These are phyloP conservation scores for Caenorhabditis brenneri DNA, from an alignment of 1,140 invertebrate species.

Conservation along the genomic window DNA sequence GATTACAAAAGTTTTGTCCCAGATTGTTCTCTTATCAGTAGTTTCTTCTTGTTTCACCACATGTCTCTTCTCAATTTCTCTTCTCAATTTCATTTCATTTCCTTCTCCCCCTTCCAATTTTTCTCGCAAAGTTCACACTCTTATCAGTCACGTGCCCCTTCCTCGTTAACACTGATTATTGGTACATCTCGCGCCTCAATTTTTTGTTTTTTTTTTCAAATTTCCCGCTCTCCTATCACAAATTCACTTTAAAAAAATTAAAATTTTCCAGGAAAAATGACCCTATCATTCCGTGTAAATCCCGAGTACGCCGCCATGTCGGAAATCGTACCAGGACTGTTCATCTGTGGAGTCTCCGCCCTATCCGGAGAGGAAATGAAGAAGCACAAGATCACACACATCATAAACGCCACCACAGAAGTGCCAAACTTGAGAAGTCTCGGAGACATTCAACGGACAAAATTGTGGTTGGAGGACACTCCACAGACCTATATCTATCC, in stretches of 20 bases:
- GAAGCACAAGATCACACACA: constrained; percentile 74
- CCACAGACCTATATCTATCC: constrained; percentile 77
- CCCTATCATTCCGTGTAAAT: constrained; percentile 64
- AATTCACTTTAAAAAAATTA: background rate
- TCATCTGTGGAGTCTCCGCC: constrained; percentile 66
- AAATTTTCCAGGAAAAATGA: constrained; percentile 2
- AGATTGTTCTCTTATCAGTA: background rate
- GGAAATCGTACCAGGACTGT: constrained; percentile 66
- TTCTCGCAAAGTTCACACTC: background rate
- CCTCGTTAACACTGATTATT: background rate
- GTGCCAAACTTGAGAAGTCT: constrained; percentile 76
- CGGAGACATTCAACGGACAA: constrained; percentile 75
- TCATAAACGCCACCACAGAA: constrained; percentile 83
- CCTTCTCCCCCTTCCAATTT: background rate
- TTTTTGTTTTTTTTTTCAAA: background rate
- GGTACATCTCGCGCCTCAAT: background rate
- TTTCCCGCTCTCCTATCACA: too few relatives aligned
- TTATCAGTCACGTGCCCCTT: background rate
- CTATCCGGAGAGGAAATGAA: constrained; percentile 66
- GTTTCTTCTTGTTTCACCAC: background rate
- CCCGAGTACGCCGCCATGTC: constrained; percentile 67
- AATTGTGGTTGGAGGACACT: constrained; percentile 78
- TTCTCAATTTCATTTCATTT: too few relatives aligned
- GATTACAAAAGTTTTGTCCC: too few relatives aligned
- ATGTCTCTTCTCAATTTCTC: background rate